These are phyloP conservation scores for Drosophila meridiana DNA, from an alignment of 2,888 invertebrate species.

Conservation along the genomic window DNA sequence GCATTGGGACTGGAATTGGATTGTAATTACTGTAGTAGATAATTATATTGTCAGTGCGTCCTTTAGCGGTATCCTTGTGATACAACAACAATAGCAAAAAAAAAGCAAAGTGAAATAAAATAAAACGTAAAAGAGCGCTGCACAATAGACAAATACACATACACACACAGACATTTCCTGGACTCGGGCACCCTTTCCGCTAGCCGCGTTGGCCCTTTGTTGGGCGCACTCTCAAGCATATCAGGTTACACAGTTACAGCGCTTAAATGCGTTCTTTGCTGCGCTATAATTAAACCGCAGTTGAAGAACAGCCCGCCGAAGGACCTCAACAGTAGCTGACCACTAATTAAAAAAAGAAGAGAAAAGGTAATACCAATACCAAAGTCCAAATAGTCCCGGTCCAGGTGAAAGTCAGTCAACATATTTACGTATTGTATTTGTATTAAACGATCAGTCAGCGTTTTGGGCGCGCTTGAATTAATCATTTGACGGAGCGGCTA, in stretches of 20 bases:
- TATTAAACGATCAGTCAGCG: conserved; percentile 84
- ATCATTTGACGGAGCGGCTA: conserved; percentile 57
- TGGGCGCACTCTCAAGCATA: conserved; percentile 75
- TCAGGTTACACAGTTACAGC: conserved; percentile 74
- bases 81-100: neutral
- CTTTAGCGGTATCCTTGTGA: conserved; percentile 64
- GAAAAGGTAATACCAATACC: conserved; percentile 48
- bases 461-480: conserved; percentile 70
- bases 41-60: conserved; percentile 73
- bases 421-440: conserved; percentile 20
- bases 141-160: conserved; percentile 53
- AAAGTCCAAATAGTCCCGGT: conserved; percentile 56
- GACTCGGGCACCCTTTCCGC: conserved; percentile 66
- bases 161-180: conserved; percentile 42
- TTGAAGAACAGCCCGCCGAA: conserved; percentile 32
- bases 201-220: conserved; percentile 40
- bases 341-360: conserved; percentile 65
- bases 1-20: conserved; percentile 75
- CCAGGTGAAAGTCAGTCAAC: conserved; percentile 54
- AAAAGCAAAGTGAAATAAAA: conserved; percentile 1
- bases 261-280: conserved; percentile 54
- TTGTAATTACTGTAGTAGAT: conserved; percentile 79
- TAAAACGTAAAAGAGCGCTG: conserved; percentile 27
- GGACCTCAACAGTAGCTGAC: conserved; percentile 47
- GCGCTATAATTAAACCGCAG: conserved; percentile 74